A percentile compares a stretch with the other conserved stretches of the same genome.
Conservation (phyloP, 2,113 vertebrate genomes). For the Perognathus longimembris region DNA sequence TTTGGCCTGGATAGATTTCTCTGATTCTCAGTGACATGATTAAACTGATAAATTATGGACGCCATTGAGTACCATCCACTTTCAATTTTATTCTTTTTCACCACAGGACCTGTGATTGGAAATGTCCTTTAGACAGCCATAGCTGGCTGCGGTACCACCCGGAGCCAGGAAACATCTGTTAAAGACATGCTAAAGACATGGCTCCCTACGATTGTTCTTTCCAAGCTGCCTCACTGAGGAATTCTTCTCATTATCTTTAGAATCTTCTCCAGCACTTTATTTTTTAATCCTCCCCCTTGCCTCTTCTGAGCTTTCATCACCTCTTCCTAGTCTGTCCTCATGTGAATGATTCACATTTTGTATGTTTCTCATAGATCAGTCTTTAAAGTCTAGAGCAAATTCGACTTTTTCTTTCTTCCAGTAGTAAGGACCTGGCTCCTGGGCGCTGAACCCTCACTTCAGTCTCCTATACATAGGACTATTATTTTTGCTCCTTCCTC, state of each 20-base stretch:
- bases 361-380: conserved; percentile 28
- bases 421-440: background rate
- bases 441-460: background rate
- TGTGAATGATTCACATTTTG: conserved; percentile 59
- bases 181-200: conserved; percentile 43
- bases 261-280: conserved; percentile 63
- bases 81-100: conserved; percentile 68
- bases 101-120: conserved; percentile 68
- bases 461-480: background rate
- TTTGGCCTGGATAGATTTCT: conserved; percentile 32
- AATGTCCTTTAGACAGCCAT: conserved; percentile 63
- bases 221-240: conserved; percentile 48
- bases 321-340: conserved; percentile 44
- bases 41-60: conserved; percentile 67
- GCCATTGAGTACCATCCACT: conserved; percentile 70
- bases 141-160: conserved; percentile 60
- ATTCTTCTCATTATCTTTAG: conserved; percentile 71
- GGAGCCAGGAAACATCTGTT: conserved; percentile 71
- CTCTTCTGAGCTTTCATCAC: conserved; percentile 64
- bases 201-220: conserved; percentile 51
- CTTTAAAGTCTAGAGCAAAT: conserved; percentile 31
- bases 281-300: background rate
- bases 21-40: conserved; percentile 66
- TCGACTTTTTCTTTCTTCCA: background rate
- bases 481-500: background rate